Conservation (phyloP, 2,888 invertebrate genomes). For the Nebria salina region DNA sequence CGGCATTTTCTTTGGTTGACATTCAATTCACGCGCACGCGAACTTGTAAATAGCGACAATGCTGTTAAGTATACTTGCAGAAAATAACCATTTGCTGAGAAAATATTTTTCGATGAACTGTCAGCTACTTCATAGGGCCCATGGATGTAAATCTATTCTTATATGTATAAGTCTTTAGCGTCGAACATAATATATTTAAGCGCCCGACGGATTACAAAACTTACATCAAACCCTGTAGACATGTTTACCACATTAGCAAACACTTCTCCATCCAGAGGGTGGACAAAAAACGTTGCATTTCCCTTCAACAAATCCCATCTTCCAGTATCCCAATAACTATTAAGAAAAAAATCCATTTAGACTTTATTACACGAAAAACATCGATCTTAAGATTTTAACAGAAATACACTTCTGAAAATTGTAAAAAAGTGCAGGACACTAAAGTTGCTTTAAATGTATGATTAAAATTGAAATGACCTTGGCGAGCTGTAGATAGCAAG, state of each 20-base stretch:
- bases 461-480: constrained; percentile 56
- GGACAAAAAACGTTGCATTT: constrained; percentile 68
- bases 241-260: constrained; percentile 78
- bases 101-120: constrained; percentile 64
- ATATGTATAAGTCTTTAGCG: constrained; percentile 1
- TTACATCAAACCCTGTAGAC: constrained; percentile 73
- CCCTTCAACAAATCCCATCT: constrained; percentile 66
- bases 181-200: not conserved
- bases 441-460: too few species aligned
- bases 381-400: too few species aligned
- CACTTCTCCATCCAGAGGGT: constrained; percentile 79
- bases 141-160: constrained; percentile 69
- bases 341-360: not conserved
- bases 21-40: constrained; percentile 61
- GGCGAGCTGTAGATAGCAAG: constrained; percentile 70
- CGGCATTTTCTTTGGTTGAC: constrained; percentile 75
- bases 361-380: too few species aligned
- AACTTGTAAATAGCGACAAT: constrained; percentile 58
- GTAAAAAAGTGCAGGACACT: too few species aligned
- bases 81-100: constrained; percentile 56
- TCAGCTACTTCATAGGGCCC: constrained; percentile 76
- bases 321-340: constrained; percentile 69
- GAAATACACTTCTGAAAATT: too few species aligned
- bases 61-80: constrained; percentile 58
- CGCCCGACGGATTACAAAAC: constrained; percentile 50